These are phyloP conservation scores for Probosciger aterrimus DNA, from an alignment of 2,113 vertebrate species.

Conservation along the genomic window DNA sequence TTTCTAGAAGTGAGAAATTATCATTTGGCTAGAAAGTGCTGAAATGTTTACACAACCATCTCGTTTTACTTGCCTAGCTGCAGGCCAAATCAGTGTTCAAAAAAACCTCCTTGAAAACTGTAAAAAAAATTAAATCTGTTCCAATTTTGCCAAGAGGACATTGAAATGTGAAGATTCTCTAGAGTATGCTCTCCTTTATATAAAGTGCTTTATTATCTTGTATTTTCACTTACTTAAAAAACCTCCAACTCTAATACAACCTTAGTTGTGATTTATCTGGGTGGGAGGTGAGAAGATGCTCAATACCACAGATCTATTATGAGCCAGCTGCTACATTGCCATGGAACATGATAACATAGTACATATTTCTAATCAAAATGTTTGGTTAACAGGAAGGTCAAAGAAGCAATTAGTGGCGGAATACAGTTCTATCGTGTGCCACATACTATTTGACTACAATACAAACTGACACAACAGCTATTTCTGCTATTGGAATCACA, in stretches of 20 bases:
- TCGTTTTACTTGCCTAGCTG: neutral
- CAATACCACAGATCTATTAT: neutral
- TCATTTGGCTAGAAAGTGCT: neutral
- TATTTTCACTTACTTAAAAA: neutral
- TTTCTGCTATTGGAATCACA: slow-evolving; percentile 48
- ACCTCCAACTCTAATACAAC: neutral
- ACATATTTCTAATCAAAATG: slow-evolving; percentile 57
- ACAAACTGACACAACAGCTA: slow-evolving; percentile 8
- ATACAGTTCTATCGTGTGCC: slow-evolving; percentile 13
- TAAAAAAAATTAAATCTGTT: neutral
- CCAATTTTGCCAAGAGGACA: neutral
- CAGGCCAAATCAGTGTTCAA: neutral
- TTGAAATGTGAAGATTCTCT: neutral
- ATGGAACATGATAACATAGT: neutral
- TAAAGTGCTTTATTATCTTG: neutral
- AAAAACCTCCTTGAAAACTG: neutral
- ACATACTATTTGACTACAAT: neutral
- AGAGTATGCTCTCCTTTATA: neutral
- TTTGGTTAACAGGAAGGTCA: slow-evolving; percentile 66
- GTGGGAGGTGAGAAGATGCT: neutral
- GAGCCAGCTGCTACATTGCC: neutral
- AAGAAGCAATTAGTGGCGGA: slow-evolving; percentile 39
- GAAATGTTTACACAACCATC: neutral
- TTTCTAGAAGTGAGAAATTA: neutral
- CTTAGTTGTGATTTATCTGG: neutral